Conservation (phyloP, 2,113 vertebrate genomes). For the Protobothrops flavoviridis region DNA sequence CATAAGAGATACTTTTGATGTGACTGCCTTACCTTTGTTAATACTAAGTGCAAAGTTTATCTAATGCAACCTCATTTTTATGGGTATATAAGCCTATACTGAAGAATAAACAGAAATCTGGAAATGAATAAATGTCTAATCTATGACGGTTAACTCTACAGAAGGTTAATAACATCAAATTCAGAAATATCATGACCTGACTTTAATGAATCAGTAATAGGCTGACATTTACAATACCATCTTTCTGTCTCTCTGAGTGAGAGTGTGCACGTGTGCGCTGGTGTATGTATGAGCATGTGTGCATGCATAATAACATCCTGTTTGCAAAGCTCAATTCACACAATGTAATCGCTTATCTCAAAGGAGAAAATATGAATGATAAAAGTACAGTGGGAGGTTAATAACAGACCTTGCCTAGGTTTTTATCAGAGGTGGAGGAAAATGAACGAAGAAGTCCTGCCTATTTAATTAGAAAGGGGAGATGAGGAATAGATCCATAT, state of each 20-base stretch:
- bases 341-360: slow-evolving; percentile 66
- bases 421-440: slow-evolving; percentile 70
- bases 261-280: background rate
- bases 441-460: slow-evolving; percentile 76
- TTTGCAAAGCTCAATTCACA: slow-evolving; percentile 68
- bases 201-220: slow-evolving; percentile 72
- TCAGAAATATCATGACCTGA: slow-evolving; percentile 76
- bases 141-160: slow-evolving; percentile 61
- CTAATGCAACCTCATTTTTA: slow-evolving; percentile 44
- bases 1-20: slow-evolving; percentile 28
- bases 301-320: slow-evolving; percentile 59
- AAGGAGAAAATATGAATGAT: slow-evolving; percentile 65
- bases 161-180: slow-evolving; percentile 76
- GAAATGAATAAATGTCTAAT: slow-evolving; percentile 58
- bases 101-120: slow-evolving; percentile 62
- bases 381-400: slow-evolving; percentile 69
- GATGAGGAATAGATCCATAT: slow-evolving; percentile 65
- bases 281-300: slow-evolving; percentile 17
- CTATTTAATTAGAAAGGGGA: slow-evolving; percentile 68
- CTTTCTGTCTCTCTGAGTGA: background rate
- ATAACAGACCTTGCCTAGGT: slow-evolving; percentile 67
- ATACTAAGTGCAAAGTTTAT: slow-evolving; percentile 51
- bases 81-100: slow-evolving; percentile 14
- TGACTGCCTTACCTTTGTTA: slow-evolving; percentile 39
- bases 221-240: slow-evolving; percentile 70